A percentile compares a stretch with the other conserved stretches of the same genome.
These are phyloP conservation scores for Mugil cephalus DNA, from an alignment of 2,113 vertebrate genomes.

Conservation along the genomic window DNA sequence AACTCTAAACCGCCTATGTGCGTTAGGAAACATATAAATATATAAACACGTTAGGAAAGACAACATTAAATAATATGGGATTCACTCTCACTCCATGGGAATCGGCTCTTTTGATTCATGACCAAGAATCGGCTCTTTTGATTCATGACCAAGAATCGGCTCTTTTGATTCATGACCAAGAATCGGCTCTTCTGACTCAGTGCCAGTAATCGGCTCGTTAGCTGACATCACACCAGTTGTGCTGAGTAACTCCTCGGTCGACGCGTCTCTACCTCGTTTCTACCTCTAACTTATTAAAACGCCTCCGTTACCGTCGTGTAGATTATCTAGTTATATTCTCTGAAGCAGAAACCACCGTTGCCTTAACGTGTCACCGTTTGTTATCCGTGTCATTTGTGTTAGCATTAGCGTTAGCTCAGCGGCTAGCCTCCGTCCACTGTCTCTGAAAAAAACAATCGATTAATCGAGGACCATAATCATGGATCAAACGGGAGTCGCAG, in stretches of 20 bases:
- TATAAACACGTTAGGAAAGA: no score
- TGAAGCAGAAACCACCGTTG: not conserved
- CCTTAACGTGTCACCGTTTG: conserved; percentile 4
- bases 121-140: no score
- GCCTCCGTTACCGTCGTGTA: not conserved
- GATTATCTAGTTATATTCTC: not conserved
- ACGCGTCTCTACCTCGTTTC: not conserved
- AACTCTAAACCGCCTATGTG: no score
- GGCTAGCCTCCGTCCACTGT: conserved; percentile 36
- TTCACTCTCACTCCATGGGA: no score
- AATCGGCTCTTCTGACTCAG: no score
- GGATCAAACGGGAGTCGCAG: conserved; percentile 81
- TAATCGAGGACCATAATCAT: conserved; percentile 47
- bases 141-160: no score
- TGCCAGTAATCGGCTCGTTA: no score
- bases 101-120: no score
- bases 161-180: no score
- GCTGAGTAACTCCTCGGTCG: not conserved
- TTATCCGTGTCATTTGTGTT: fast-evolving
- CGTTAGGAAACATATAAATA: no score
- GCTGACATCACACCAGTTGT: no score
- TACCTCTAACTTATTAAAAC: not conserved
- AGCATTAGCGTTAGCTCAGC: conserved; percentile 43
- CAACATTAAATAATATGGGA: no score
- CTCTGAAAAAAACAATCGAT: not conserved